Base-by-base conservation (phyloP, 2,888 invertebrate genomes). In the Metopia argyrocephala region DNA sequence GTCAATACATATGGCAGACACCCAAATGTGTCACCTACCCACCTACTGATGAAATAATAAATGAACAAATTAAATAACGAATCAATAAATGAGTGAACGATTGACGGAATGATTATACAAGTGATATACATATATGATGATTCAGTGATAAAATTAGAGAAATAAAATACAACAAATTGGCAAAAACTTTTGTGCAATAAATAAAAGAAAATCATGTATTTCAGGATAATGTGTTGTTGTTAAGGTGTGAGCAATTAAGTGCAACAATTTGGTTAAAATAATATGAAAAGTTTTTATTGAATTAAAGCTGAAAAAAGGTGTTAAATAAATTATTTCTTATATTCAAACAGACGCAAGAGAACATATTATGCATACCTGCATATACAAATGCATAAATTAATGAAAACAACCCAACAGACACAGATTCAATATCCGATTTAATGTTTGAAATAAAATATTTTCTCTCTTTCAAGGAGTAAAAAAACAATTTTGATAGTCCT, bases 201-300 rank as follows among this genome's bases (percentile, higher is more conserved):
- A 71, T 65, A 56, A 61, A 52, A 61, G 45, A 45, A 46, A 12
- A 38, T n/a, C n/a, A n/a, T n/a, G 38, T 12, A 12, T 3, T 3
- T 1, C 12, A 38, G 9, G 38, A 38, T 15, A 31, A 64, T 69
- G 69, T 61, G 20, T 57, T 38, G 31, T 38, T 38, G 9, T 9
- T 27, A 57, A 56, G 28, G 18, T 48, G 21, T n/a, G n/a, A n/a
- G n/a, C n/a, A n/a, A n/a, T n/a, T n/a, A n/a, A n/a, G n/a, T n/a
- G n/a, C 65, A 75, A 50, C 68, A 68, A 28, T 57, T 68, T 52
- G 46, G 56, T 69, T 69, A 46, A 75, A 65, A 46, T 2, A 61
- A 38, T 70, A 28, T 45, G n/a, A 48, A 69, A 28, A 75, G 5
- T 38, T 79, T 76, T 57, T 71, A 76, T 71, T 71, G 48, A 76